phyloP scores from a whole-genome alignment of 2,888 invertebrate genomes.

The Cheilosia variabilis region DNA sequence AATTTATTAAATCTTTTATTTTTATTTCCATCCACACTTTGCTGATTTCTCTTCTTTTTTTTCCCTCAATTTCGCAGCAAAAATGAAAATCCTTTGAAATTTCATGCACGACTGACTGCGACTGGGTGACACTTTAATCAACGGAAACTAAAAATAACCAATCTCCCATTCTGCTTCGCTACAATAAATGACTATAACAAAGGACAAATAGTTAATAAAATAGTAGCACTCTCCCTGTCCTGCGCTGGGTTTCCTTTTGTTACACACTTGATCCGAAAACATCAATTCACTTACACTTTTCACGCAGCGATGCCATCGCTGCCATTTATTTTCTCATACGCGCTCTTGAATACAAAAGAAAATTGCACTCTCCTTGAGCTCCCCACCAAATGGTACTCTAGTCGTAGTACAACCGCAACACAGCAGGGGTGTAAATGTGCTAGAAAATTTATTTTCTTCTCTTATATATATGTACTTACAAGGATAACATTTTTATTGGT shows the following conservation, averaged over 20 bases:
- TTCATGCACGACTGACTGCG: slow-evolving; percentile 39
- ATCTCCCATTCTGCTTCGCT: slow-evolving; percentile 11
- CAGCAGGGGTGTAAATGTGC: slow-evolving; percentile 56
- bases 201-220: slow-evolving; percentile 64
- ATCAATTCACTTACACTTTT: slow-evolving; percentile 64
- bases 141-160: slow-evolving; percentile 46
- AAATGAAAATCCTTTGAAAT: slow-evolving; percentile 20
- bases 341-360: slow-evolving; percentile 48
- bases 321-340: slow-evolving; percentile 45
- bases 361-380: slow-evolving; percentile 17
- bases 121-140: slow-evolving; percentile 66
- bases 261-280: slow-evolving; percentile 51
- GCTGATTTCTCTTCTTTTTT: not conserved
- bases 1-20: not conserved
- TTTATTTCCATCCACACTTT: not conserved
- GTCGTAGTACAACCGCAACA: slow-evolving; percentile 8
- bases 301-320: slow-evolving; percentile 47
- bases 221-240: slow-evolving; percentile 32
- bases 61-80: not conserved
- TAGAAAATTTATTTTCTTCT: slow-evolving; percentile 57
- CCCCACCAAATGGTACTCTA: slow-evolving; percentile 31
- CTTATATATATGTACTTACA: slow-evolving; percentile 47
- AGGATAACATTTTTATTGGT: slow-evolving; percentile 70
- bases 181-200: slow-evolving; percentile 41
- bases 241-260: slow-evolving; percentile 27